phyloP scores from a whole-genome alignment of 2,797 vertebrate species.

The Crypturellus tataupa region DNA sequence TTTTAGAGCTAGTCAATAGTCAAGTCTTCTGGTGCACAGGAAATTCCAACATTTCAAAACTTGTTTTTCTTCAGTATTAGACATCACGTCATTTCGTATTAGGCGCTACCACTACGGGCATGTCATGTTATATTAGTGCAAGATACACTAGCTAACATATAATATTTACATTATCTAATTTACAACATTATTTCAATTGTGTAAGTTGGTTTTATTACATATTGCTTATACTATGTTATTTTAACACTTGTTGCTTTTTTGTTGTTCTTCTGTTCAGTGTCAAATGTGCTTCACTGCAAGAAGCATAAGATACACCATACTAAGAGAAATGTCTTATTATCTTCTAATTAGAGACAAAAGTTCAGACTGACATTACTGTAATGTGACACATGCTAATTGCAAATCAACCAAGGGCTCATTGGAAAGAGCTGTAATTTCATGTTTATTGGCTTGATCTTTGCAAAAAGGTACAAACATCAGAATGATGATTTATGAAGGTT shows the following conservation, averaged over 20 bases:
- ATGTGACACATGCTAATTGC: neutral
- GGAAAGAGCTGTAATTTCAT: neutral
- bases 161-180: neutral
- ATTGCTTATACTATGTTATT: neutral
- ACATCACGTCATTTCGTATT: conserved; percentile 42
- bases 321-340: neutral
- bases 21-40: conserved; percentile 12
- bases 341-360: neutral
- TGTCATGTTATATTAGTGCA: conserved; percentile 4
- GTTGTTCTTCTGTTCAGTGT: neutral
- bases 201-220: neutral
- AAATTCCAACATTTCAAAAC: conserved; percentile 47
- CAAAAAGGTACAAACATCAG: neutral
- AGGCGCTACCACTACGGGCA: neutral
- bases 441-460: neutral
- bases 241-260: neutral
- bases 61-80: conserved; percentile 47
- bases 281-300: neutral
- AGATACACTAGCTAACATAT: neutral
- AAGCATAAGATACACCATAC: neutral
- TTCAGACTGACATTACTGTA: neutral
- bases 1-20: neutral
- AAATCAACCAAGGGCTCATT: neutral
- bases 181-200: neutral
- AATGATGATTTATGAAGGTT: neutral